These are phyloP conservation scores for Melanitta fusca DNA, from an alignment of 2,797 vertebrate genomes.

Conservation along the genomic window DNA sequence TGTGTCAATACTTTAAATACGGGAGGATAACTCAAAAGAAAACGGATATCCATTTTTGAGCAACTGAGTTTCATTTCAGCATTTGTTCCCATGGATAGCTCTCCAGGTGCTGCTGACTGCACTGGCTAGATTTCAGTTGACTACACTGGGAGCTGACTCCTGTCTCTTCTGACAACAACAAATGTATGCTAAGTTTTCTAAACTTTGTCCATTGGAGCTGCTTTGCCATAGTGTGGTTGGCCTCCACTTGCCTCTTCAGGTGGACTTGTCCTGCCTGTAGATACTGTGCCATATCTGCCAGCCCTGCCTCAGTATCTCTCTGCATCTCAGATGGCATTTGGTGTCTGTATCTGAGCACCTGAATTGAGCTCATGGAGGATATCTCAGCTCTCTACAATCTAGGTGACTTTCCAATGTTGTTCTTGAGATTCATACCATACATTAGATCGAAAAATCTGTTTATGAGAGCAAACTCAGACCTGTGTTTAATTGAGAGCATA, in stretches of 20 bases:
- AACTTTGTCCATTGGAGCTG: background rate
- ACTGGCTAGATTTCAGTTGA: background rate
- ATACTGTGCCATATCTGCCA: background rate
- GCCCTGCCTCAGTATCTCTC: background rate
- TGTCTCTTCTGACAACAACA: background rate
- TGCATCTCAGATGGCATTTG: background rate
- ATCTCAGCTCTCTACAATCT: background rate
- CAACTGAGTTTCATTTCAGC: background rate
- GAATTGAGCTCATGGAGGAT: background rate
- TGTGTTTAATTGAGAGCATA: background rate
- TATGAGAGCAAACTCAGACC: background rate
- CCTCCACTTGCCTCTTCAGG: background rate
- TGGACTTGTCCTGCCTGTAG: accelerated
- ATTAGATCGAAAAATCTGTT: background rate
- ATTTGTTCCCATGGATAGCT: background rate
- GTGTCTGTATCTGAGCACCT: background rate
- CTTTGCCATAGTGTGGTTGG: background rate
- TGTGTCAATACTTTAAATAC: background rate
- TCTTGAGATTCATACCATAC: background rate
- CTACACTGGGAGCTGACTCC: too few relatives aligned
- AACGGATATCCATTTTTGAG: background rate
- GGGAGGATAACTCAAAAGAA: background rate
- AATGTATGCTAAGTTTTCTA: background rate
- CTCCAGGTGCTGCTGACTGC: background rate
- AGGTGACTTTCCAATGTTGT: background rate